Percentiles rank a stretch among this genome's conserved stretches.
Conservation (phyloP, 2,797 vertebrate species). For the Eutrigla gurnardus region DNA sequence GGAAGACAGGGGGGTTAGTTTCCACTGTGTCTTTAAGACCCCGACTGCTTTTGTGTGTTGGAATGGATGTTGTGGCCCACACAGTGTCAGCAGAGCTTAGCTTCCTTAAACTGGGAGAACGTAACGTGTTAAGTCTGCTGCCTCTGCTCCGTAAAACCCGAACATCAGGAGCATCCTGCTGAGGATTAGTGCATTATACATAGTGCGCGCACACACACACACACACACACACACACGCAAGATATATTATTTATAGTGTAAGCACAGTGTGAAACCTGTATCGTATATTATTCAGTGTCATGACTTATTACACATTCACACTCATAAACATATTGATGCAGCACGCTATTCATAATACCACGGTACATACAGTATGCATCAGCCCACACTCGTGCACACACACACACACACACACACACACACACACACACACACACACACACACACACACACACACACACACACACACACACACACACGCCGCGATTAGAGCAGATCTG, state of each 20-base stretch:
- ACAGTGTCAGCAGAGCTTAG: slow-evolving; percentile 55
- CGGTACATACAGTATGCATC: background rate
- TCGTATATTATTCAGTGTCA: slow-evolving; percentile 42
- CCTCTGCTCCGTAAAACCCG: slow-evolving; percentile 9
- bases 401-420: background rate
- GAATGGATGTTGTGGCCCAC: slow-evolving; percentile 41
- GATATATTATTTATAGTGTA: slow-evolving; percentile 45
- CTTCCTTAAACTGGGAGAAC: slow-evolving; percentile 36
- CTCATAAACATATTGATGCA: background rate
- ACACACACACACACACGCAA: slow-evolving; percentile 1
- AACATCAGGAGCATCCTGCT: slow-evolving; percentile 25
- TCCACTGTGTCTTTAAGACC: background rate
- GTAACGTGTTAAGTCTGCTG: slow-evolving; percentile 30
- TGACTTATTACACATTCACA: slow-evolving; percentile 25
- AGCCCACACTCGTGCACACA: background rate
- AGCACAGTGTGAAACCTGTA: slow-evolving; percentile 32
- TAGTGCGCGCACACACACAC: slow-evolving; percentile 13
- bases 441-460: background rate
- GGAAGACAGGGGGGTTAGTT: background rate
- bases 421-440: background rate
- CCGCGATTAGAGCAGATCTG: background rate
- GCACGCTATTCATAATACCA: background rate
- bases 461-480: background rate
- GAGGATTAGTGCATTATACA: slow-evolving; percentile 32
- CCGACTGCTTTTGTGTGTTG: slow-evolving; percentile 35